Evolutionary conservation across 1,140 invertebrate genomes (phyloP), one percentile per base, ranked within the genome.

Genomic region (Stenopsyche tienmushanensis): DNA sequence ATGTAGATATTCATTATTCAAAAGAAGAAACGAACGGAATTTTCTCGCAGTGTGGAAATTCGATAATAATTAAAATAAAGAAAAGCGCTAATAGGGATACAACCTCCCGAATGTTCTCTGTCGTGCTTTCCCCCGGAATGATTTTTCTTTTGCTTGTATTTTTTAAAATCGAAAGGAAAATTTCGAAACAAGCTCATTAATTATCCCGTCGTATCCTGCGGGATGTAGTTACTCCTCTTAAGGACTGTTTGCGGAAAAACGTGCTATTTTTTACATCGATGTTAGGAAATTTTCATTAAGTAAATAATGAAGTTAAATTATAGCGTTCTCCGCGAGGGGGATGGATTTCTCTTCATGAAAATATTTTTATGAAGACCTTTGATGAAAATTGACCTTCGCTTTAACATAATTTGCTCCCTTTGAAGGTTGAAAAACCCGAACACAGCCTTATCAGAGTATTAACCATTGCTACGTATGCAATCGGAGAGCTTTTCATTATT

Each of bases 191-290:
- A 47, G 44, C 44, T 47, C 44, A 47, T 47, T 47, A 47, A 47
- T 47, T 47, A 47, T 47, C 44, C 44, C 44, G 44, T 47, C 44
- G 44, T 47, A 47, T 47, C 44, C 44, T 47, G 44, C 44, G 44
- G 44, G 44, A 47, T 47, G 44, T 47, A 47, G 44, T 47, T 47
- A 18, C 44, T 47, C 18, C 44, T 47, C 44, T 18, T 18, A 18
- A 47, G 44, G 44, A 47, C 44, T 47, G 44, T 47, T 47, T 47
- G 17, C 44, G 8, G 44, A 15, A 18, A 47, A 47, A 47, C 44
- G 10, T 47, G 44, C 17, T 47, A 47, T 47, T 47, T 47, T 47
- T 47, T 47, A 47, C 44, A 47, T 47, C 44, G 44, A 47, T 47
- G 44, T 47, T 47, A 20, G 17, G 44, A 47, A 34, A 47, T 47